Base-by-base conservation (phyloP, 53 echinoderm and acorn worm species). In the Holothuria scabra region DNA sequence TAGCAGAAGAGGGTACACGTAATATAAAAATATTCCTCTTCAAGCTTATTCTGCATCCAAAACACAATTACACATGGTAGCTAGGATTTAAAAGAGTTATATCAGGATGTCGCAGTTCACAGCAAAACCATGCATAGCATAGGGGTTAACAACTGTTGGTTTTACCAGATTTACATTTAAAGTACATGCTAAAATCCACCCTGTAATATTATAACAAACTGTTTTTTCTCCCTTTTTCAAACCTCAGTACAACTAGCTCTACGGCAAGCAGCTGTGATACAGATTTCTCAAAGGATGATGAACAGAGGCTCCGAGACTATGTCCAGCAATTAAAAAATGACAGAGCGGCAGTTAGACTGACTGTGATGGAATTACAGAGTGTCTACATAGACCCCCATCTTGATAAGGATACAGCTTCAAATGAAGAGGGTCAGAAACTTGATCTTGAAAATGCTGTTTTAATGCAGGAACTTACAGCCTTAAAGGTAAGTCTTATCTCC, bases 291-390 rank as follows among this genome's bases (percentile, higher is more conserved):
- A 85, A 92, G 37, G 99, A 99, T 60, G 99, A 99, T n/a, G 99
- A 94, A 84, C 94, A 91, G 90, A 56, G 99, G 28, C 80, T 99
- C 12, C 69, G 86, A 20, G 99, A 99, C 83, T 99, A 99, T 88
- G 91, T 94, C 66, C 94, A 95, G 85, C 99, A 99, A 84, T 91
- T 99, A 80, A 99, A 99, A 89, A 99, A 94, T 41, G 99, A 99
- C 89, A 62, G 94, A 33, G 90, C 99, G 4, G 99, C 99, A 0
- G 99, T 99, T 6, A 82, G 99, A 37, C 84, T 97, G 69, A 99
- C 99, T 13, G 94, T 99, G 59, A 92, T 99, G 99, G 97, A 99
- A 81, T 74, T 99, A 30, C 94, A 99, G 67, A 94, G 94, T 21
- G 89, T 94, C 32, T 84, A 94, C 61, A 93, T 99, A 46, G 94